These are phyloP conservation scores for Syngnathus floridae DNA, from an alignment of 2,113 vertebrate species.

Conservation along the genomic window DNA sequence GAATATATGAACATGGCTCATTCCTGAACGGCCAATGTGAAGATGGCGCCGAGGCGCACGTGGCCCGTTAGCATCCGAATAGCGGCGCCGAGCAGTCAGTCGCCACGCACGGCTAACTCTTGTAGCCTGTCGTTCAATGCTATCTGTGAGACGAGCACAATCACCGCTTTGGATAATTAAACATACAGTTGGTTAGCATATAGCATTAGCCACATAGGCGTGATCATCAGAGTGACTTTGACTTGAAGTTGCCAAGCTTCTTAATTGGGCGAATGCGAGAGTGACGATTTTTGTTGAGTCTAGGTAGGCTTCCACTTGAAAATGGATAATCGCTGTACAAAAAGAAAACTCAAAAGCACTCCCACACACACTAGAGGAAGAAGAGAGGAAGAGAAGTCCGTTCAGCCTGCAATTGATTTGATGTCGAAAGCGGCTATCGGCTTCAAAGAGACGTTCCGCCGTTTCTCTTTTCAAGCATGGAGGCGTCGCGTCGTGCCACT, in stretches of 20 bases:
- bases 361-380: neutral
- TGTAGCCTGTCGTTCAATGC: constrained; percentile 48
- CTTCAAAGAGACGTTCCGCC: neutral
- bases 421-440: neutral
- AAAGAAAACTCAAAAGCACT: neutral
- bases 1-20: constrained; percentile 55
- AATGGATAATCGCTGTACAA: neutral
- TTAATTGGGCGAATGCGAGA: neutral
- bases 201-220: too few relatives aligned
- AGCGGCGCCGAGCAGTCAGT: constrained; percentile 47
- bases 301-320: neutral
- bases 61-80: constrained; percentile 39
- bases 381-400: neutral
- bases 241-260: neutral
- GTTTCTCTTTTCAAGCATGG: neutral
- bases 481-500: neutral
- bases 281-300: neutral
- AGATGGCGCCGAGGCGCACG: constrained; percentile 40
- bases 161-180: too few relatives aligned
- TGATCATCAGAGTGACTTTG: too few relatives aligned
- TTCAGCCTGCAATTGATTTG: neutral
- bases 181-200: too few relatives aligned
- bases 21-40: constrained; percentile 41
- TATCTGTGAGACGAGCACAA: constrained; percentile 16
- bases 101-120: too few relatives aligned